These are phyloP conservation scores for Chroicocephalus ridibundus DNA, from an alignment of 2,113 vertebrate species.

Conservation along the genomic window DNA sequence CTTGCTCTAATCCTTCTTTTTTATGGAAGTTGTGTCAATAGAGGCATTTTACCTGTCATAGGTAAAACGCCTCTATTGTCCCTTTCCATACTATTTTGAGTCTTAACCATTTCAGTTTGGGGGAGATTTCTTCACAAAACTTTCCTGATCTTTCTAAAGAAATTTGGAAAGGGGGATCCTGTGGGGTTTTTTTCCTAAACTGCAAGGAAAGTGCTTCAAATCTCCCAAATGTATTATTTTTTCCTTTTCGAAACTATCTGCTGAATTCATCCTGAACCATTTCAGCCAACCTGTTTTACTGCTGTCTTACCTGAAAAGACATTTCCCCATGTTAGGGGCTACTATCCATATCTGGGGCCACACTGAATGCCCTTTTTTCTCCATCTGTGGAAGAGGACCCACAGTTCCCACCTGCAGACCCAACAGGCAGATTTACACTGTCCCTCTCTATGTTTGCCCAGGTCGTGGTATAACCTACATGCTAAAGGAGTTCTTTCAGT, in stretches of 20 bases:
- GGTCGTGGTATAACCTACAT: constrained; percentile 83
- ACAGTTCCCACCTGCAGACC: neutral
- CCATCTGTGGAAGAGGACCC: neutral
- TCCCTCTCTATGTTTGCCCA: constrained; percentile 22
- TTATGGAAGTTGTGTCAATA: neutral
- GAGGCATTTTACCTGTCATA: neutral
- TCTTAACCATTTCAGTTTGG: neutral
- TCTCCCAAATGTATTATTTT: neutral
- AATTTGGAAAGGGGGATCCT: neutral
- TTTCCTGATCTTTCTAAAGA: neutral
- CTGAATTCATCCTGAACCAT: neutral
- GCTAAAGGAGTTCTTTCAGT: constrained; percentile 83
- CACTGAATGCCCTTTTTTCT: neutral
- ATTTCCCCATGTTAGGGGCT: rapidly evolving
- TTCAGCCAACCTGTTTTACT: neutral
- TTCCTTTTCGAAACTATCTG: neutral
- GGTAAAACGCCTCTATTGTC: neutral
- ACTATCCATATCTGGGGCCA: neutral
- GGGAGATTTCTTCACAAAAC: neutral
- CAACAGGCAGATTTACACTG: neutral
- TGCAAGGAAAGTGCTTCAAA: neutral
- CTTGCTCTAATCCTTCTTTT: neutral
- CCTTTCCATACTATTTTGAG: neutral
- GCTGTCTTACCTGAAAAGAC: neutral
- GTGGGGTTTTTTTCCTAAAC: neutral